Evolutionary conservation across 2,797 vertebrate species (phyloP).

Genomic region (Pogonophryne albipinna): DNA sequence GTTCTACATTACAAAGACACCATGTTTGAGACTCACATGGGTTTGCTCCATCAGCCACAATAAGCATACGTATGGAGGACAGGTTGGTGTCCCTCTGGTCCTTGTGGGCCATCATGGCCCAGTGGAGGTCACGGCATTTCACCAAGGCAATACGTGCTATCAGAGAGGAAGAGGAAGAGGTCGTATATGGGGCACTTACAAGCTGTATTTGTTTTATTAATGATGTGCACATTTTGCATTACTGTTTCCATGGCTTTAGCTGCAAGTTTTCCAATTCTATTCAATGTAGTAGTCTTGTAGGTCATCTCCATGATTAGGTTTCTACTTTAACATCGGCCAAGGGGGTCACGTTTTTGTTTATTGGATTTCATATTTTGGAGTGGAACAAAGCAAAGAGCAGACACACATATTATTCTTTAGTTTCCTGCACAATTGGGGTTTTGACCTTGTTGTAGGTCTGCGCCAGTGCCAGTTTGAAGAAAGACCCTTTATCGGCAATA

Average conservation of each 20-base stretch:
- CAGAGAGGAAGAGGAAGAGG: neutral
- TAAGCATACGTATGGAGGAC: constrained; percentile 95
- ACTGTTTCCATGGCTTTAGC: neutral
- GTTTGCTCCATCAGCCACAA: constrained; percentile 98
- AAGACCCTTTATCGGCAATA: neutral
- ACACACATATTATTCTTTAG: too few relatives aligned
- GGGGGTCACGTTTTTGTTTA: too few relatives aligned
- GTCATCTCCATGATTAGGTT: neutral
- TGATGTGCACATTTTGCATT: neutral
- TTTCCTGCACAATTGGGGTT: too few relatives aligned
- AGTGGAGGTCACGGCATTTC: constrained; percentile 98
- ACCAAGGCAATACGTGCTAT: constrained; percentile 95
- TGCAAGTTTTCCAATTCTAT: accelerated
- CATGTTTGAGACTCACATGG: constrained; percentile 89
- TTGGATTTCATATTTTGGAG: too few relatives aligned
- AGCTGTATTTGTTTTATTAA: neutral
- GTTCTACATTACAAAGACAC: neutral
- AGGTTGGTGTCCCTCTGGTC: constrained; percentile 96
- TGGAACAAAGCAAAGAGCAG: too few relatives aligned
- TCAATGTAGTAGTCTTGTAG: neutral
- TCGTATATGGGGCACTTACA: constrained; percentile 28
- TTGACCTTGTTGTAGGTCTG: too few relatives aligned
- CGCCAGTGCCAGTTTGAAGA: too few relatives aligned
- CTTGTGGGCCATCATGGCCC: constrained; percentile 99
- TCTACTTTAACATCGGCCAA: too few relatives aligned